Conservation (phyloP, 2,113 vertebrate genomes). For the Chaetodon trifascialis region DNA sequence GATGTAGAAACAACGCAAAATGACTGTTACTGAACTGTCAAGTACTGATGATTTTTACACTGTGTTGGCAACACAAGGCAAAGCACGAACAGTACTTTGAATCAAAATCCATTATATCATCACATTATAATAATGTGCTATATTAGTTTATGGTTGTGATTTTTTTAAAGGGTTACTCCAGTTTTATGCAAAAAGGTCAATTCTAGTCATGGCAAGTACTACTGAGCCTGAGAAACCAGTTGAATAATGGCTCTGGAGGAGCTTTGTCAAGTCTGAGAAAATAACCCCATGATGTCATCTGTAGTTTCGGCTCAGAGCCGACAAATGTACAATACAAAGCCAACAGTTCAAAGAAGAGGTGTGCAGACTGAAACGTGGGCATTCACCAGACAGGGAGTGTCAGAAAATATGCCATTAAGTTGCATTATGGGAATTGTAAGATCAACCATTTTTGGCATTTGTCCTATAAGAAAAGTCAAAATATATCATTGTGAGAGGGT, state of each 20-base stretch:
- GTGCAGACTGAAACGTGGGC: background rate
- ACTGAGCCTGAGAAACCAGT: background rate
- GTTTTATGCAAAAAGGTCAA: background rate
- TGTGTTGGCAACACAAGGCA: background rate
- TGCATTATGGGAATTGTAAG: too few species aligned
- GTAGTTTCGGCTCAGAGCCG: too few species aligned
- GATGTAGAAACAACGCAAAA: conserved; percentile 10
- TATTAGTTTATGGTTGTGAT: background rate
- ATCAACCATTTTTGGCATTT: too few species aligned
- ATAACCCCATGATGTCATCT: background rate
- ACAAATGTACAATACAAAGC: background rate
- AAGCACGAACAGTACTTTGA: background rate
- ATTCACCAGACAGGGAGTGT: too few species aligned
- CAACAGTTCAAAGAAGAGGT: too few species aligned
- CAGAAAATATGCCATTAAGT: too few species aligned
- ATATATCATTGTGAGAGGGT: too few species aligned
- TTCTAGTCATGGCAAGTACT: background rate
- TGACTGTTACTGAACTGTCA: background rate
- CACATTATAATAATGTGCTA: background rate
- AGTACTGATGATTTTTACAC: background rate
- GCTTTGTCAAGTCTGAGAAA: too few species aligned
- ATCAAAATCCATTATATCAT: background rate
- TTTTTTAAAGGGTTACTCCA: background rate
- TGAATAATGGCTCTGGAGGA: too few species aligned
- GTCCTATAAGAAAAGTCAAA: too few species aligned